Evolutionary conservation across 2,113 vertebrate species (phyloP).

Genomic region (Engystomops pustulosus): DNA sequence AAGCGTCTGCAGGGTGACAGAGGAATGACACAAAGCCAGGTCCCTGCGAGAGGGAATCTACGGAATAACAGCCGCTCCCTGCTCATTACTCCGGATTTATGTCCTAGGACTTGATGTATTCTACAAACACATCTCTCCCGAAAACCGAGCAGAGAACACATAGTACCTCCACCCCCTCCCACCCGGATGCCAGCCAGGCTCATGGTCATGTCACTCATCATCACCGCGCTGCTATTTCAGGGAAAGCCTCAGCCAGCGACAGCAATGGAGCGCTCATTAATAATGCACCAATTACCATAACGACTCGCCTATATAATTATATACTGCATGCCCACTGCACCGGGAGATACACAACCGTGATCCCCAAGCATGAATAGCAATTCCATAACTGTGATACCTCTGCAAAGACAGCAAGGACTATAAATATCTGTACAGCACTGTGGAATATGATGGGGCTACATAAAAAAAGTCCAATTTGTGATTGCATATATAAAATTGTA

Average conservation of each 20-base stretch:
- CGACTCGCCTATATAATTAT: constrained; percentile 30
- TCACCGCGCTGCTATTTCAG: constrained; percentile 2
- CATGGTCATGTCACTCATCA: constrained; percentile 1
- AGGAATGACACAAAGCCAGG: neutral
- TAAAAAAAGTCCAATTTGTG: no score
- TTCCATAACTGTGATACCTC: no score
- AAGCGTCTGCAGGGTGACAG: neutral
- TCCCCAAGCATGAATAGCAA: no score
- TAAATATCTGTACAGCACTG: no score
- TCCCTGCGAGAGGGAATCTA: neutral
- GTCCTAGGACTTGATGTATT: constrained; percentile 12
- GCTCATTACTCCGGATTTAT: constrained; percentile 37
- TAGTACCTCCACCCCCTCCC: neutral
- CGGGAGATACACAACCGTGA: no score
- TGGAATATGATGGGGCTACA: no score
- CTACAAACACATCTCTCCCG: constrained; percentile 12
- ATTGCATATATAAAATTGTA: no score
- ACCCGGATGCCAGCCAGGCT: neutral
- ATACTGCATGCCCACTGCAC: neutral
- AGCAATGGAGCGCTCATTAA: constrained; percentile 25
- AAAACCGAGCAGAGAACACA: neutral
- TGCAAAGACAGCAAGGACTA: no score
- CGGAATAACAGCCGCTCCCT: neutral
- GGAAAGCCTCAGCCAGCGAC: neutral
- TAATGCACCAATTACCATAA: constrained; percentile 40